phyloP scores from a whole-genome alignment of 2,888 invertebrate genomes.

The Tenodera sinensis region DNA sequence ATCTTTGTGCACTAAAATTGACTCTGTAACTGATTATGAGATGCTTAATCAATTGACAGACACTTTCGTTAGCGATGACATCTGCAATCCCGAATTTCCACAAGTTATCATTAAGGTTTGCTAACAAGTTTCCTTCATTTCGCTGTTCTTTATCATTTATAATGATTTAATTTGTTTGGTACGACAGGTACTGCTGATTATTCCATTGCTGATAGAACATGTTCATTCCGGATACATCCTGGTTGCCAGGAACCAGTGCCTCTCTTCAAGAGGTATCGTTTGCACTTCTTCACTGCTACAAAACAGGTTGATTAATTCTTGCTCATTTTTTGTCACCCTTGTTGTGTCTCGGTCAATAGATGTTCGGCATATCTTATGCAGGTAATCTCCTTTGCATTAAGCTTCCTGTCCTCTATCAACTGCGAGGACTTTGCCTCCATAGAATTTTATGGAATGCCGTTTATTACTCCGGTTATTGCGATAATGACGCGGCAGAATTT shows the following conservation, averaged over 20 bases:
- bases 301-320: neutral
- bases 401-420: neutral
- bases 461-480: neutral
- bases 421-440: neutral
- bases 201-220: neutral
- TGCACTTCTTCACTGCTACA: neutral
- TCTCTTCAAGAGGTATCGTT: neutral
- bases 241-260: neutral
- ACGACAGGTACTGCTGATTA: neutral
- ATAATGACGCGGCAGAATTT: neutral
- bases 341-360: neutral
- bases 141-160: neutral
- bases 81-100: too few species aligned
- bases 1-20: too few species aligned
- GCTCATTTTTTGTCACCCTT: neutral
- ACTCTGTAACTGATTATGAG: too few species aligned
- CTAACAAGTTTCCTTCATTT: too few species aligned
- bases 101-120: too few species aligned
- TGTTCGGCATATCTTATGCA: neutral
- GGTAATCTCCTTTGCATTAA: neutral
- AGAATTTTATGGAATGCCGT: neutral
- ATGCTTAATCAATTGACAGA: too few species aligned
- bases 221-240: neutral
- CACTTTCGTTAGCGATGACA: too few species aligned
- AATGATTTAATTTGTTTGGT: too few species aligned